These are phyloP conservation scores for Hoplodrina ambigua DNA, from an alignment of 2,888 invertebrate genomes.

Conservation along the genomic window DNA sequence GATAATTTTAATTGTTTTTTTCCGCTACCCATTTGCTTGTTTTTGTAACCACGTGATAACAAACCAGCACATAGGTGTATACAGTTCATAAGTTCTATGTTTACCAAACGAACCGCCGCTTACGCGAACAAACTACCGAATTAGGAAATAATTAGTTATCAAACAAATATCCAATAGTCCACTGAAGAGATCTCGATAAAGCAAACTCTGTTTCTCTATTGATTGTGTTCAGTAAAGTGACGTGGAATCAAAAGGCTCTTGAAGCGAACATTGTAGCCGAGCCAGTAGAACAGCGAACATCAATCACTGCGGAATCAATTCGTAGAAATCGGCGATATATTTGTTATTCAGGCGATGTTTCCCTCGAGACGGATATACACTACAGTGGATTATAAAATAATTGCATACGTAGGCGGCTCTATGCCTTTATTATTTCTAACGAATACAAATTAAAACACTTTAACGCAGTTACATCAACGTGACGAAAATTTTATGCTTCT, in stretches of 20 bases:
- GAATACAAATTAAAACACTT: background rate
- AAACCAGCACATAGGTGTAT: background rate
- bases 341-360: conserved; percentile 60
- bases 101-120: background rate
- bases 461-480: background rate
- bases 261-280: conserved; percentile 39
- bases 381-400: conserved; percentile 44
- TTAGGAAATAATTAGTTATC: background rate
- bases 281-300: conserved; percentile 63
- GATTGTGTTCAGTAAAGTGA: conserved; percentile 49
- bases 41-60: background rate
- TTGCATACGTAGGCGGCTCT: conserved; percentile 15
- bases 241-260: conserved; percentile 49
- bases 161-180: conserved; percentile 30
- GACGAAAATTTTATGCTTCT: background rate
- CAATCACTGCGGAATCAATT: conserved; percentile 70
- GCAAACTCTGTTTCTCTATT: conserved; percentile 44
- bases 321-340: conserved; percentile 57
- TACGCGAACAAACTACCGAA: background rate
- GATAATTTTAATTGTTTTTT: background rate
- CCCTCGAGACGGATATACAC: conserved; percentile 29
- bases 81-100: background rate
- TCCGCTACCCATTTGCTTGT: background rate
- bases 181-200: conserved; percentile 16
- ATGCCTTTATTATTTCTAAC: background rate